phyloP scores from a whole-genome alignment of 1,140 invertebrate species.

The Drosophila albomicans region DNA sequence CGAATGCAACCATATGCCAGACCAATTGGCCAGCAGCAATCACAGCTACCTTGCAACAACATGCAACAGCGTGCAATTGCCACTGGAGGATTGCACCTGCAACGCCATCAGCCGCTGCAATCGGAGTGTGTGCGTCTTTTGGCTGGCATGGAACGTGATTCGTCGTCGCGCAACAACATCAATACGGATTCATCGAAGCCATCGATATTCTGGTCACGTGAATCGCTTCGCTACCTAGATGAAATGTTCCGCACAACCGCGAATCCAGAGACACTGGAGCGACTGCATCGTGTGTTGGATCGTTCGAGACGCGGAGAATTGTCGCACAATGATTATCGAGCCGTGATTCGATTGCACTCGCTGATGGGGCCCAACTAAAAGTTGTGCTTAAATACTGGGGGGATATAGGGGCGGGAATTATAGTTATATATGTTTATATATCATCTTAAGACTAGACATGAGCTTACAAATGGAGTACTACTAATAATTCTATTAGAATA shows the following conservation, averaged over 20 bases:
- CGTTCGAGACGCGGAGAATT: constrained; percentile 66
- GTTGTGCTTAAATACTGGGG: neutral
- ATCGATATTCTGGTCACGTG: constrained; percentile 79
- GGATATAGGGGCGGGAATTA: neutral
- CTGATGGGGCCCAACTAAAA: constrained; percentile 56
- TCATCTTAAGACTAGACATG: constrained; percentile 17
- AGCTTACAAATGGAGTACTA: constrained; percentile 34
- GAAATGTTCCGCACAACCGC: constrained; percentile 56
- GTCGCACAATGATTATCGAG: constrained; percentile 80
- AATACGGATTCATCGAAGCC: constrained; percentile 57
- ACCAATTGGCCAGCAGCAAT: constrained; percentile 17
- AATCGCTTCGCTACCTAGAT: constrained; percentile 72
- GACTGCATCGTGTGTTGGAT: constrained; percentile 65
- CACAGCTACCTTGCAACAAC: constrained; percentile 52
- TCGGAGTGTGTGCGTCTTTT: constrained; percentile 61
- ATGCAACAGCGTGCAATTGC: constrained; percentile 49
- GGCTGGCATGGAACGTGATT: constrained; percentile 35
- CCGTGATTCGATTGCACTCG: constrained; percentile 70
- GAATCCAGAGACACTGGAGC: constrained; percentile 49
- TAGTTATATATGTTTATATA: neutral
- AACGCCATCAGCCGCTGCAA: constrained; percentile 34
- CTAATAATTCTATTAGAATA: neutral
- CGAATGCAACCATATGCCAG: constrained; percentile 15
- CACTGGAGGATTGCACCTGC: constrained; percentile 40
- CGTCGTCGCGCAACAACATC: constrained; percentile 33